Base-by-base conservation (phyloP, 1,140 invertebrate species). In the Parapsyche elsis region DNA sequence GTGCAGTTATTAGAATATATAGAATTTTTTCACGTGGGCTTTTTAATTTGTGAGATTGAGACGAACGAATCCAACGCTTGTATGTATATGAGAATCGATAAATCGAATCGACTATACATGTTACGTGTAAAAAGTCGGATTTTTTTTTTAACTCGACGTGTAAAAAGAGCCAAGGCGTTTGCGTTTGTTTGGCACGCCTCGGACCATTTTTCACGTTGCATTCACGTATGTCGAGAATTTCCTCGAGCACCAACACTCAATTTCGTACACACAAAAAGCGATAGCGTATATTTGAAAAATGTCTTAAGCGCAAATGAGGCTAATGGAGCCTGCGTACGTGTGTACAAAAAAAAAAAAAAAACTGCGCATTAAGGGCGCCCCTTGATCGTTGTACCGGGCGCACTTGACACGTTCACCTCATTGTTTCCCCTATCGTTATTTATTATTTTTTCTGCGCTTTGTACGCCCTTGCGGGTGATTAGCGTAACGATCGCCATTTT, bases 231-330 rank as follows among this genome's bases (percentile, higher is more conserved):
- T 67, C 49, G 49, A 23, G 23, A 26, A 67, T 12, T 67, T 67
- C 21, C 21, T 30, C 64, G 23, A 10, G 23, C 4, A n/a, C n/a
- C n/a, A 67, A 67, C 19, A 12, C 64, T 67, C 24, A 12, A 30
- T 30, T 24, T 67, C 21, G 64, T 67, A 23, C 64, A 16, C 19
- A 23, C 9, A 67, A 67, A 67, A 67, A 67, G 64, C 64, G 64
- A 67, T 67, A 67, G 24, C 30, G 30, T 67, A 67, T 24, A 23
- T 67, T 67, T 67, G 64, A 67, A 67, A 67, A 67, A 67, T 67
- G 64, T 67, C 64, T 67, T 67, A 67, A 67, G 64, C 21, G 64
- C 64, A 67, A 67, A 67, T 67, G 64, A 67, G 64, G 64, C 64
- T 67, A 67, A 67, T 67, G 64, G 64, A 67, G 64, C 24, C 24